Evolutionary conservation across 2,113 vertebrate genomes (phyloP).

Genomic region (Rhinolophus ferrumequinum): DNA sequence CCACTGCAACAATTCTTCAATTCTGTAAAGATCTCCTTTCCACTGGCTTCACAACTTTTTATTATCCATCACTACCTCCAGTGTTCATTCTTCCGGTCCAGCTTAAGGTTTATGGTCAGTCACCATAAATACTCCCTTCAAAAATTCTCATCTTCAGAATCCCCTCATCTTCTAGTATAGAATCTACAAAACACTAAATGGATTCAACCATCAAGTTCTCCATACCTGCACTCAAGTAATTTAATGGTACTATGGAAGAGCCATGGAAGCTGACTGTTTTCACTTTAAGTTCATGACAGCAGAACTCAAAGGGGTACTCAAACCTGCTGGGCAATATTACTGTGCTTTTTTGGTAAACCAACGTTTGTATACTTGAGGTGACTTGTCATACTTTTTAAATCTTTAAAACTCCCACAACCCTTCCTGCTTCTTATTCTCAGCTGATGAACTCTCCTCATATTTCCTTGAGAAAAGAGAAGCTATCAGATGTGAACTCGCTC

Average conservation of each 20-base stretch:
- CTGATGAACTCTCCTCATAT: background rate
- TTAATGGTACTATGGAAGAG: background rate
- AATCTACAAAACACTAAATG: background rate
- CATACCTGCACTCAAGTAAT: background rate
- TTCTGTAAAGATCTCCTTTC: background rate
- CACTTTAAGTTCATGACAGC: background rate
- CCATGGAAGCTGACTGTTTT: background rate
- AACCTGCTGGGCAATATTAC: background rate
- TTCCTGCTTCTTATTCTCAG: background rate
- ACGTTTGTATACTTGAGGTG: background rate
- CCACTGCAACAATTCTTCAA: background rate
- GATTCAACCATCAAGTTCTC: background rate
- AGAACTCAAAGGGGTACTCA: background rate
- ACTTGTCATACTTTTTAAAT: background rate
- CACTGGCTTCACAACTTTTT: background rate
- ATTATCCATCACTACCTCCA: background rate
- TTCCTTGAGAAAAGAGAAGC: background rate
- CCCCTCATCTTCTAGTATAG: background rate
- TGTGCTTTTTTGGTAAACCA: background rate
- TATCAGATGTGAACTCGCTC: background rate
- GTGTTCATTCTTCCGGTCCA: background rate
- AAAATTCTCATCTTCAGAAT: background rate
- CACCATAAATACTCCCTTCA: background rate
- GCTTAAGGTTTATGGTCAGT: background rate
- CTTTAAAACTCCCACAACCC: background rate